Percentiles rank a stretch among this genome's conserved stretches.
Evolutionary conservation across 2,888 invertebrate genomes (phyloP).

Genomic region (Cerastoderma edule): DNA sequence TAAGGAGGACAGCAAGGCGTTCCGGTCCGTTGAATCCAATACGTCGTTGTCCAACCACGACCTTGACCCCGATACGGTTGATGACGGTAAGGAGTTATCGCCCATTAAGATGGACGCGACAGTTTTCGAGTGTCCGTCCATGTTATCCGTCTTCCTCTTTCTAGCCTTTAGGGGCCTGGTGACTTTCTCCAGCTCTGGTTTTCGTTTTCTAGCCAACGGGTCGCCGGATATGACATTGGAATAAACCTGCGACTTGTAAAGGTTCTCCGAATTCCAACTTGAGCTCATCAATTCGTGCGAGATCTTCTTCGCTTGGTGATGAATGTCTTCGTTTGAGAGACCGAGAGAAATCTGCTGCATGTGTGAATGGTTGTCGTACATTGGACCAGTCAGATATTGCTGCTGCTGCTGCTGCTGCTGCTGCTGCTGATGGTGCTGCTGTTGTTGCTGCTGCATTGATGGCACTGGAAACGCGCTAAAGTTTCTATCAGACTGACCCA

Average conservation of each 20-base stretch:
- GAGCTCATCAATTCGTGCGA: constrained; percentile 44
- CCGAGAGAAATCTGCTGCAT: background rate
- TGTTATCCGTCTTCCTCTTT: constrained; percentile 35
- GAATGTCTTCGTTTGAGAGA: constrained; percentile 49
- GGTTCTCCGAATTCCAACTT: constrained; percentile 45
- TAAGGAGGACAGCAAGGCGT: constrained; percentile 46
- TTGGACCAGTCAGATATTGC: constrained; percentile 14
- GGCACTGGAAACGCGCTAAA: constrained; percentile 10
- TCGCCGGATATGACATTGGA: constrained; percentile 35
- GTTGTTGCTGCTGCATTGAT: background rate
- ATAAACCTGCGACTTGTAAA: constrained; percentile 52
- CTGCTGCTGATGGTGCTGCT: background rate
- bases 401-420: background rate
- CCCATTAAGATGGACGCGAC: constrained; percentile 56
- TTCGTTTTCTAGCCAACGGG: constrained; percentile 33
- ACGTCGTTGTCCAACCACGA: constrained; percentile 21
- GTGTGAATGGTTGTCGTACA: constrained; percentile 19
- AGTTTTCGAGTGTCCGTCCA: constrained; percentile 55
- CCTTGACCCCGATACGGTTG: constrained; percentile 4
- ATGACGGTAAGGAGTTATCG: constrained; percentile 21
- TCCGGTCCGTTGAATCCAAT: constrained; percentile 46
- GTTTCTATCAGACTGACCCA: constrained; percentile 7
- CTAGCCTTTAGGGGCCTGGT: constrained; percentile 26
- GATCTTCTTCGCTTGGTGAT: constrained; percentile 57
- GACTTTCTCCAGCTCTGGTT: constrained; percentile 14